Percentiles rank a stretch among this genome's conserved stretches.
These are phyloP conservation scores for Drosophila melanogaster DNA, from an alignment of 1,140 invertebrate genomes.

Conservation along the genomic window DNA sequence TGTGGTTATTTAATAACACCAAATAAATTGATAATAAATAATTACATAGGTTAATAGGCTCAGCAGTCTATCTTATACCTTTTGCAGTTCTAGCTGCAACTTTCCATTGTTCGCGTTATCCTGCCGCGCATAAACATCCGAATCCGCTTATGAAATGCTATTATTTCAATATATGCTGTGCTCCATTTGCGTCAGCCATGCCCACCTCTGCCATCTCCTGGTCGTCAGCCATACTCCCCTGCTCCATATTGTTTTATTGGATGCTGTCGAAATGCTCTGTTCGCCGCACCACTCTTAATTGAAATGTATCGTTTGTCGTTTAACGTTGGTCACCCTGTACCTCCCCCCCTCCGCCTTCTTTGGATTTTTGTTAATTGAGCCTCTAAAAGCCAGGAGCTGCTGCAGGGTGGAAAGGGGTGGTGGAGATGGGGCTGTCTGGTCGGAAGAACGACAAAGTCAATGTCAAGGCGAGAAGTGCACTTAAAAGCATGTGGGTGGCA, in stretches of 20 bases:
- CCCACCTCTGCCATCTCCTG: constrained; percentile 19
- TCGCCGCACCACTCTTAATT: constrained; percentile 55
- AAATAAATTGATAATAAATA: no score
- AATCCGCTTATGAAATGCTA: constrained; percentile 17
- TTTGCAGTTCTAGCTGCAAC: no score
- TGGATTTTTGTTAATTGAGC: constrained; percentile 42
- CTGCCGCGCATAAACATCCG: neutral
- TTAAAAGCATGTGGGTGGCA: constrained; percentile 7
- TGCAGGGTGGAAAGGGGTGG: neutral
- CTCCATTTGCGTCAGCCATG: constrained; percentile 53
- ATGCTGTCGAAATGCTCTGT: constrained; percentile 58
- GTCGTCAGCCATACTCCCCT: neutral
- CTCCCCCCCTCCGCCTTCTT: constrained; percentile 8
- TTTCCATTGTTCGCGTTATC: constrained; percentile 2
- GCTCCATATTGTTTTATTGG: constrained; percentile 43
- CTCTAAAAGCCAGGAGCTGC: neutral
- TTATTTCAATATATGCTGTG: constrained; percentile 37
- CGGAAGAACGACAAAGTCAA: constrained; percentile 49
- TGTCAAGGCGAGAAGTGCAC: constrained; percentile 49
- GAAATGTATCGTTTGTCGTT: constrained; percentile 71
- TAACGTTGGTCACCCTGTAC: constrained; percentile 8
- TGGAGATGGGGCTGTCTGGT: neutral
- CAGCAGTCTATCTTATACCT: no score
- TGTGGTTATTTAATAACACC: neutral
- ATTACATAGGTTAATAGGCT: no score